A percentile compares a stretch with the other conserved stretches of the same genome.
Conservation (phyloP, 2,888 invertebrate genomes). For the Doris montereyensis region DNA sequence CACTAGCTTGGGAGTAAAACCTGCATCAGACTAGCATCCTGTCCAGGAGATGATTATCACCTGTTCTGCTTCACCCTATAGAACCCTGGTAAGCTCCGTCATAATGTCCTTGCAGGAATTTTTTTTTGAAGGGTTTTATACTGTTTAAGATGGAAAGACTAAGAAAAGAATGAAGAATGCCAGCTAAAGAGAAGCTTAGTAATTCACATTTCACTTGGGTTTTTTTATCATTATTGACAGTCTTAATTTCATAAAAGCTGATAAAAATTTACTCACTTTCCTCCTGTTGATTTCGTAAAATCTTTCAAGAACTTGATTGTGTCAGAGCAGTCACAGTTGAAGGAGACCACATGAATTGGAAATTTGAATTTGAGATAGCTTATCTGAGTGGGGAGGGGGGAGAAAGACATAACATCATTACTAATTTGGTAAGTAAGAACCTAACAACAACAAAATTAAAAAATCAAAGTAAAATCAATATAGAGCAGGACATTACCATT, state of each 20-base stretch:
- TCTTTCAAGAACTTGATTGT: conserved; percentile 66
- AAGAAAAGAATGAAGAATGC: not conserved
- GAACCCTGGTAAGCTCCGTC: not conserved
- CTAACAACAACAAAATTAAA: too few species aligned
- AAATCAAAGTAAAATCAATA: too few species aligned
- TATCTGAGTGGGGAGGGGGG: conserved; percentile 46
- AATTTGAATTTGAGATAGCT: conserved; percentile 51
- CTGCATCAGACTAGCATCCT: too few species aligned
- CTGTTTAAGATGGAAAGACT: not conserved
- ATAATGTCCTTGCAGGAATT: not conserved
- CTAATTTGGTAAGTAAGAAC: too few species aligned
- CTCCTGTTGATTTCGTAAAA: conserved; percentile 61
- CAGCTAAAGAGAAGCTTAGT: not conserved
- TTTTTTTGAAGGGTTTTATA: not conserved
- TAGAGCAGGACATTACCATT: too few species aligned
- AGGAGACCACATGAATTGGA: conserved; percentile 70
- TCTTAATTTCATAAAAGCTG: too few species aligned
- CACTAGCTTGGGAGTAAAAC: too few species aligned
- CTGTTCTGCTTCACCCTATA: too few species aligned
- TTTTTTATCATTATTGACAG: too few species aligned
- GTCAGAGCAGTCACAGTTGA: conserved; percentile 69
- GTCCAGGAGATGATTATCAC: too few species aligned
- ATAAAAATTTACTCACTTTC: conserved; percentile 71
- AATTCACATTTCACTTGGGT: too few species aligned
- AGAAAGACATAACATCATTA: not conserved